Base-by-base conservation (phyloP, 2,888 invertebrate species). In the Dynastes tityus region DNA sequence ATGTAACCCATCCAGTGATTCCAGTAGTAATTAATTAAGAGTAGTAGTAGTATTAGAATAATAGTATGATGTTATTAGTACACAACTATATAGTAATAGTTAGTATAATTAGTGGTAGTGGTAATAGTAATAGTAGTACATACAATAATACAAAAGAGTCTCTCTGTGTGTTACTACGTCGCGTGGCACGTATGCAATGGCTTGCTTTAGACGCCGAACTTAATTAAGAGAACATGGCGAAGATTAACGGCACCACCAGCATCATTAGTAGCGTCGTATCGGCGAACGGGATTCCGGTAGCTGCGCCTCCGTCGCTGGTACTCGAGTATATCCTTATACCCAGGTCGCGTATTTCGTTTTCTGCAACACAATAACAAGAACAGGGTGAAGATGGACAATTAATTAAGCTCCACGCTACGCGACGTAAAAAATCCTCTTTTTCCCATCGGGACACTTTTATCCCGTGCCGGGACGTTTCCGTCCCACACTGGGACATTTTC, bases 1-100 rank as follows among this genome's bases (percentile, higher is more conserved):
- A 85, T 85, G 71, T 68, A 68, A 68, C 85, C 86, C 86, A 86
- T 86, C 83, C 86, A 87, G 87, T 87, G 87, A 87, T 83, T 83
- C 80, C 78, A 83, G 81, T 83, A 61, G 61, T 58, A n/a, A 45
- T n/a, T 58, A 58, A 58, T 58, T 22, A 58, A 8, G 22, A 63
- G 63, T 63, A 63, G 63, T 32, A 63, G 29, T 37, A 37, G 32
- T 45, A 45, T 8, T 45, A 45, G 45, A 45, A 45, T 45, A 45
- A 45, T 45, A 45, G 45, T 45, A 45, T 45, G 45, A 1, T 45
- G 45, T 45, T 45, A 45, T 45, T 45, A 45, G 11, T 45, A 11
- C 45, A 45, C 45, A 45, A 45, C 45, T 45, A 45, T 45, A 5
- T n/a, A 55, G 55, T 55, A 55, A 55, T 55, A 55, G 55, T 55